Conservation (phyloP, 2,113 vertebrate genomes). For the Natator depressus region DNA sequence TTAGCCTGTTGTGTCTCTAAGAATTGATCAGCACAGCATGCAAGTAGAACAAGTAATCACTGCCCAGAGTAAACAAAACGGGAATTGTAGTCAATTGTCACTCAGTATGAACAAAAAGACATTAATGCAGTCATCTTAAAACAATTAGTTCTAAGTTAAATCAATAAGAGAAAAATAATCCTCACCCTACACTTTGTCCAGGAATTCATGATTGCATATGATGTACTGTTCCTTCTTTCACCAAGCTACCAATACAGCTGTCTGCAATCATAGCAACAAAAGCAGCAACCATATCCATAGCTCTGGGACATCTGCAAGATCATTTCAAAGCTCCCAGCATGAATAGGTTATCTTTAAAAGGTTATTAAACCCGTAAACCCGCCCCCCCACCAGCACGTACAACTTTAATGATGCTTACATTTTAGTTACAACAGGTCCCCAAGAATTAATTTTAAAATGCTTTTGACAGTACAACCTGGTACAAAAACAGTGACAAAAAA, state of each 20-base stretch:
- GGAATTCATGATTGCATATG: slow-evolving; percentile 54
- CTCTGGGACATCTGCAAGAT: slow-evolving; percentile 59
- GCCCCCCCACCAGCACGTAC: background rate
- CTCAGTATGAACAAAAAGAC: slow-evolving; percentile 43
- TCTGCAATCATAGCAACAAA: slow-evolving; percentile 70
- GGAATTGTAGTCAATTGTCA: slow-evolving; percentile 40
- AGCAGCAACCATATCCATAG: slow-evolving; percentile 58
- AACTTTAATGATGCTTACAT: background rate
- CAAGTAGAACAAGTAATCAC: slow-evolving; percentile 48
- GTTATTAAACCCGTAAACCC: slow-evolving; percentile 20
- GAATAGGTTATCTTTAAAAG: slow-evolving; percentile 20
- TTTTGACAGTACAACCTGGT: background rate
- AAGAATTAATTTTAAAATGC: background rate
- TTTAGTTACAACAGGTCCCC: slow-evolving; percentile 1
- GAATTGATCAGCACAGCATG: slow-evolving; percentile 36
- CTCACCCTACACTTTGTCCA: background rate
- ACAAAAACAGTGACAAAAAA: background rate
- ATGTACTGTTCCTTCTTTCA: slow-evolving; percentile 62
- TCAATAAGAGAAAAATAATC: slow-evolving; percentile 29
- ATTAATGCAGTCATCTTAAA: slow-evolving; percentile 47
- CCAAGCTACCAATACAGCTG: slow-evolving; percentile 57
- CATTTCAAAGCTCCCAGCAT: slow-evolving; percentile 46
- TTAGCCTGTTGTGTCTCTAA: slow-evolving; percentile 53
- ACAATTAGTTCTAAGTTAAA: slow-evolving; percentile 41
- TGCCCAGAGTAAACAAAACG: slow-evolving; percentile 56